A percentile compares a stretch with the other conserved stretches of the same genome.
Evolutionary conservation across 2,888 invertebrate genomes (phyloP).

Genomic region (Idaea biselata): DNA sequence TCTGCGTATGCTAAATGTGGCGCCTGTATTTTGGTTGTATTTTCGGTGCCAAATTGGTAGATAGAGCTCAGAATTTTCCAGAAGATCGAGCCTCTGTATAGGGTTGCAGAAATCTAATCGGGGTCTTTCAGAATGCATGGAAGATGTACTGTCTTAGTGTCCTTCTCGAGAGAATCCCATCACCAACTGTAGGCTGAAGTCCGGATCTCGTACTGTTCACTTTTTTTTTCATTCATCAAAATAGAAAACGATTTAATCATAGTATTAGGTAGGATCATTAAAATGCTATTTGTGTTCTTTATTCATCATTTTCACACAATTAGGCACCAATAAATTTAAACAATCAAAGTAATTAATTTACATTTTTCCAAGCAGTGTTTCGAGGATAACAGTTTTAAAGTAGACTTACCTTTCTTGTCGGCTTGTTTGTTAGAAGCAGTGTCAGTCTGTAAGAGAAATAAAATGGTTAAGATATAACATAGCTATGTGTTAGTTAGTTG

Average conservation of each 20-base stretch:
- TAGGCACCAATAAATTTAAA: neutral
- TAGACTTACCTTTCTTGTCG: slow-evolving; percentile 75
- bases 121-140: slow-evolving; percentile 6
- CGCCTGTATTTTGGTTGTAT: slow-evolving; percentile 14
- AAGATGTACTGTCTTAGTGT: slow-evolving; percentile 27
- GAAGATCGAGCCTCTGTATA: neutral
- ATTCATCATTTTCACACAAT: neutral
- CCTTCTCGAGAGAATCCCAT: slow-evolving; percentile 13
- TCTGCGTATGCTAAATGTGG: slow-evolving; percentile 23
- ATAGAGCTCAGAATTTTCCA: neutral
- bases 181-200: neutral
- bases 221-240: neutral
- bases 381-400: neutral
- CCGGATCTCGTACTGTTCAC: neutral
- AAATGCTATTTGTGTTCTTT: neutral
- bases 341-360: neutral
- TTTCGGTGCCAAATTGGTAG: neutral
- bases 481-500: slow-evolving; percentile 23
- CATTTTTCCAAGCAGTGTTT: neutral
- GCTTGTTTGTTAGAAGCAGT: slow-evolving; percentile 68
- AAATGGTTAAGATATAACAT: slow-evolving; percentile 21
- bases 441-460: slow-evolving; percentile 75
- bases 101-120: neutral
- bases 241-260: neutral
- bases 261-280: neutral